Percentiles rank a stretch among this genome's conserved stretches.
These are phyloP conservation scores for Tragulus kanchil DNA, from an alignment of 2,113 vertebrate genomes.

Conservation along the genomic window DNA sequence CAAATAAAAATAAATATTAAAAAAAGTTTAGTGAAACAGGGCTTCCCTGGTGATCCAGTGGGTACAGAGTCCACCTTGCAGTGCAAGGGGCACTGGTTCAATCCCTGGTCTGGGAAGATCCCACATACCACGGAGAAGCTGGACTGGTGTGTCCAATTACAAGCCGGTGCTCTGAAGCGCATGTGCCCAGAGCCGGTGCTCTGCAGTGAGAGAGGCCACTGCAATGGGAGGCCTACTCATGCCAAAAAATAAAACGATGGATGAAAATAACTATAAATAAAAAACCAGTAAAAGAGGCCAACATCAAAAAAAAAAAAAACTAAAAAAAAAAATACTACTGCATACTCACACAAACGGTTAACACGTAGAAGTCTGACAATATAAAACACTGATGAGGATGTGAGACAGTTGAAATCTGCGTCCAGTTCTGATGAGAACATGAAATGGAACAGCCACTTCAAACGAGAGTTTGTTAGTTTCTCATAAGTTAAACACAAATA, in stretches of 20 bases:
- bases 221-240: too few relatives aligned
- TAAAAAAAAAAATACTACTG: background rate
- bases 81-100: accelerated
- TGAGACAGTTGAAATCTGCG: background rate
- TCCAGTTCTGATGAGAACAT: background rate
- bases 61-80: background rate
- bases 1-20: background rate
- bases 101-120: background rate
- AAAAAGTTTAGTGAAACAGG: background rate
- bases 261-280: too few relatives aligned
- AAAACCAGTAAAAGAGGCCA: too few relatives aligned
- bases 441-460: background rate
- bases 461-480: background rate
- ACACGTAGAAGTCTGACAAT: background rate
- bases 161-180: too few relatives aligned
- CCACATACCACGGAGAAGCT: background rate
- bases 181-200: too few relatives aligned
- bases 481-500: background rate
- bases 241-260: too few relatives aligned
- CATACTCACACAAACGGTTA: background rate
- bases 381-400: background rate
- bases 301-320: too few relatives aligned
- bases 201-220: too few relatives aligned
- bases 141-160: too few relatives aligned
- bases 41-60: background rate